Base-by-base conservation (phyloP, 2,888 invertebrate species). In the Hemistola chrysoprasaria region DNA sequence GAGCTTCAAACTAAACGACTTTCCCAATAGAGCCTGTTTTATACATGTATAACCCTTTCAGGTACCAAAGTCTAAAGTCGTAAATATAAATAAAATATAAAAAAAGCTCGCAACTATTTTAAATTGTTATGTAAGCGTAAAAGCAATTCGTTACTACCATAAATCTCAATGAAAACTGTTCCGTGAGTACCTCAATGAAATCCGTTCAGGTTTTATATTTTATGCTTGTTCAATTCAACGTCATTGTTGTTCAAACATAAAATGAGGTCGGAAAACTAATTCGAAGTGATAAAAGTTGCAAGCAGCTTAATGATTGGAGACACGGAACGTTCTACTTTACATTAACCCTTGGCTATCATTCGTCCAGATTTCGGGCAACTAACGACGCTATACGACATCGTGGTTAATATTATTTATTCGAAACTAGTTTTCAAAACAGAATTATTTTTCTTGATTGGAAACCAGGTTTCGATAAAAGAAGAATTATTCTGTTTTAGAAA, bases 201-300 rank as follows among this genome's bases (percentile, higher is more conserved):
- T 50, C 52, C 57, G 51, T 56, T 62, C 59, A 56, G 55, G 64
- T 65, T 71, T 66, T 3, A 16, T 16, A 3, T 16, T 16, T 16
- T n/a, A n/a, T n/a, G n/a, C n/a, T n/a, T n/a, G n/a, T n/a, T n/a
- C n/a, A n/a, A n/a, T n/a, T n/a, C n/a, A n/a, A n/a, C n/a, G n/a
- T 66, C 62, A 56, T 50, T 28, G 44, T 56, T 60, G 64, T 68
- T 72, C 62, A 59, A 64, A 62, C 50, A 56, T 42, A 49, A 57
- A 65, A 65, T 56, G 50, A 56, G 63, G 62, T 59, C 53, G 44
- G 59, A 55, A 58, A 60, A 60, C 47, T 65, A 59, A 70, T 59
- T 62, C 53, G 47, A 61, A 62, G 64, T 73, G 69, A 76, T 76
- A 76, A 77, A 76, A 78, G 63, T 69, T 71, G 61, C 63, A 68